Conservation (phyloP, 2,797 vertebrate genomes). For the Staurois parvus region DNA sequence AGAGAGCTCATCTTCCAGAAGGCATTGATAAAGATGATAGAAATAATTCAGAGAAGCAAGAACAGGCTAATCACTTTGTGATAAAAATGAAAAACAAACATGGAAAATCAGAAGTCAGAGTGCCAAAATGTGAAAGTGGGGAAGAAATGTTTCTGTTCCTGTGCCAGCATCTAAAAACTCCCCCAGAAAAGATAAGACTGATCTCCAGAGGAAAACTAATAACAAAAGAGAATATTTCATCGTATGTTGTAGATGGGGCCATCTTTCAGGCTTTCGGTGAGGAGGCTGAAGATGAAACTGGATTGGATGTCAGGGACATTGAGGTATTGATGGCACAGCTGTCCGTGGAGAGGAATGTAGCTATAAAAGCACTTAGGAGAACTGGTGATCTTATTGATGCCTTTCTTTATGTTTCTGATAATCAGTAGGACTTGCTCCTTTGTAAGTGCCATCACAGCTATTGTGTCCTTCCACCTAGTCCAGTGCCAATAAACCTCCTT, state of each 20-base stretch:
- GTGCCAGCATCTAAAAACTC: conserved; percentile 31
- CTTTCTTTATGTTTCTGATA: conserved; percentile 49
- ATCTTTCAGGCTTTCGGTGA: conserved; percentile 53
- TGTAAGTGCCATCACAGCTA: too few species aligned
- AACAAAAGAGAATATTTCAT: conserved; percentile 23
- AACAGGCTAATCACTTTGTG: background rate
- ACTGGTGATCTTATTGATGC: conserved; percentile 55
- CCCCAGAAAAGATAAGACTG: conserved; percentile 40
- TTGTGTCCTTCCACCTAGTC: too few species aligned
- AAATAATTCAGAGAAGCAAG: background rate
- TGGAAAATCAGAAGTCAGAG: conserved; percentile 18
- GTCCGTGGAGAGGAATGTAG: conserved; percentile 48
- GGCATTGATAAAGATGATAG: background rate
- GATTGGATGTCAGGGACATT: conserved; percentile 45
- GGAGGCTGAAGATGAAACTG: conserved; percentile 40
- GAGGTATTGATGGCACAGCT: conserved; percentile 47
- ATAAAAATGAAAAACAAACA: conserved; percentile 43
- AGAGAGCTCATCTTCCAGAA: background rate
- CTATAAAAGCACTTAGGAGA: conserved; percentile 34
- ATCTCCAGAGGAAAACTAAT: conserved; percentile 42
- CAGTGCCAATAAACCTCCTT: too few species aligned
- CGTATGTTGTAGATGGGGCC: conserved; percentile 30
- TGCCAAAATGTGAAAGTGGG: conserved; percentile 29
- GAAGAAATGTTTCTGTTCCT: conserved; percentile 37
- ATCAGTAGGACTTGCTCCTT: background rate